Evolutionary conservation across 2,797 vertebrate species (phyloP).

Genomic region (Sebastes cheni): DNA sequence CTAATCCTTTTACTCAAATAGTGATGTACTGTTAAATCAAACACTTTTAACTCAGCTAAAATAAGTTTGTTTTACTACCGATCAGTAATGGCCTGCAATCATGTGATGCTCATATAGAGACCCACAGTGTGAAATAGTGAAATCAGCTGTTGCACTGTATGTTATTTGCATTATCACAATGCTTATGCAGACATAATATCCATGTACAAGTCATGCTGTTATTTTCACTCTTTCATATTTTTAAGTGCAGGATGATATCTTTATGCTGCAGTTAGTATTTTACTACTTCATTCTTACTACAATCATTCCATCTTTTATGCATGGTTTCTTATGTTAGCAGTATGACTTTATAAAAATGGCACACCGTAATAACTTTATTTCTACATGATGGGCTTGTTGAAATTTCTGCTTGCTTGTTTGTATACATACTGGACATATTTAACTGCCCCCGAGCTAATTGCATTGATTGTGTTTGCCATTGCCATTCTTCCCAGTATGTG

Average conservation of each 20-base stretch:
- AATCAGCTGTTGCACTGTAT: too few relatives aligned
- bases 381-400: neutral
- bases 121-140: too few relatives aligned
- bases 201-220: too few relatives aligned
- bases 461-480: neutral
- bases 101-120: too few relatives aligned
- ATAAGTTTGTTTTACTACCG: too few relatives aligned
- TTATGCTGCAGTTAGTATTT: neutral
- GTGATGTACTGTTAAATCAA: neutral
- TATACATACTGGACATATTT: neutral
- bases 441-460: neutral
- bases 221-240: too few relatives aligned
- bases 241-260: too few relatives aligned
- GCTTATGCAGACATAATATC: too few relatives aligned
- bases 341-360: neutral
- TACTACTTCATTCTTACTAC: too few relatives aligned
- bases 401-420: neutral
- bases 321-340: neutral
- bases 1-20: neutral
- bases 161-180: too few relatives aligned
- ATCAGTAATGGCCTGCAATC: too few relatives aligned
- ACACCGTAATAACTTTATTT: neutral
- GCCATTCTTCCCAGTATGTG: neutral
- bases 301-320: neutral
- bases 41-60: too few relatives aligned